Evolutionary conservation across 2,113 vertebrate genomes (phyloP).

Genomic region (Arenaria interpres): DNA sequence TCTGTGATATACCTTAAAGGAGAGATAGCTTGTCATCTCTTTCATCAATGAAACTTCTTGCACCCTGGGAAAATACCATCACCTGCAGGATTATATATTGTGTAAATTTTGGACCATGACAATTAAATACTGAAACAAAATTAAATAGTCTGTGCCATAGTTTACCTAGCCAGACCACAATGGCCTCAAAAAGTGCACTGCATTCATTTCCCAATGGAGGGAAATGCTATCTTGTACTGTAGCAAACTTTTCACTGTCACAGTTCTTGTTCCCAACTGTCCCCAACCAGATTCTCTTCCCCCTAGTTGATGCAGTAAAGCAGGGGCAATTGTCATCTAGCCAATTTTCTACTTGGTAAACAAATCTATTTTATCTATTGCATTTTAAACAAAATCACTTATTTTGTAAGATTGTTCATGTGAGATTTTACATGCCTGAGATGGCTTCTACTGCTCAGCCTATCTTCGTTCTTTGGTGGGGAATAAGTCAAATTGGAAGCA

Average conservation of each 20-base stretch:
- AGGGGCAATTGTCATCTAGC: background rate
- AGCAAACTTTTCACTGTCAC: background rate
- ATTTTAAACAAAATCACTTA: background rate
- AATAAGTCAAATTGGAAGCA: rapidly evolving
- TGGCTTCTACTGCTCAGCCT: background rate
- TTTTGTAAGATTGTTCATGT: background rate
- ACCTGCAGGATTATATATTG: background rate
- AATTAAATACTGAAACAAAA: background rate
- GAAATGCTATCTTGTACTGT: background rate
- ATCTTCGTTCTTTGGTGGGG: background rate
- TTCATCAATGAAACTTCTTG: background rate
- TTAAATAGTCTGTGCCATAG: background rate
- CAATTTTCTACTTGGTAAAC: background rate
- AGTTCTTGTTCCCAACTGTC: background rate
- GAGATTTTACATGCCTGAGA: background rate
- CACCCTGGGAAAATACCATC: background rate
- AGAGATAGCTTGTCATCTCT: background rate
- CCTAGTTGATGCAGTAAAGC: background rate
- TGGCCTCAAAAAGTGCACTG: rapidly evolving
- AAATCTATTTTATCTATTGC: background rate
- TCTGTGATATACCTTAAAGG: background rate
- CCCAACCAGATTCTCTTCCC: background rate
- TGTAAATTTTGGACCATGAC: background rate
- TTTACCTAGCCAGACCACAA: background rate
- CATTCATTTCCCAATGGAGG: background rate